A percentile compares a stretch with the other conserved stretches of the same genome.
These are phyloP conservation scores for Xenopus tropicalis DNA, from an alignment of 2,113 vertebrate genomes.

Conservation along the genomic window DNA sequence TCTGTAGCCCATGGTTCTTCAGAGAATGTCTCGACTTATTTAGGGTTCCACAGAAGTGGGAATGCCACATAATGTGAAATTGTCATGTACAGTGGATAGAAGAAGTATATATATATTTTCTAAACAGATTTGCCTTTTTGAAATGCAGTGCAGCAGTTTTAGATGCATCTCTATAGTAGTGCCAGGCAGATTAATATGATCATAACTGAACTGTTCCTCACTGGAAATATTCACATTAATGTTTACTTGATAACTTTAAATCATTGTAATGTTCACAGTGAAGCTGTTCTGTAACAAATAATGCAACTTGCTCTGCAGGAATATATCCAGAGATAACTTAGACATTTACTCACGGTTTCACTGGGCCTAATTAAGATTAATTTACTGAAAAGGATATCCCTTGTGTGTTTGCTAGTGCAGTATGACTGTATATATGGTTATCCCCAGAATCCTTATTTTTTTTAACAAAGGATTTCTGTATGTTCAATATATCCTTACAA, in stretches of 20 bases:
- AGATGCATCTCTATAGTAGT: slow-evolving; percentile 5
- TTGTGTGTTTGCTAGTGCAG: neutral
- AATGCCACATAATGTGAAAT: too few relatives aligned
- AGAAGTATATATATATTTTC: too few relatives aligned
- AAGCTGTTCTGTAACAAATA: slow-evolving; percentile 7
- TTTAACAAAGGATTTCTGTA: slow-evolving; percentile 14
- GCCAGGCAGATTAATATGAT: slow-evolving; percentile 15
- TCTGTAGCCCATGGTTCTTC: too few relatives aligned
- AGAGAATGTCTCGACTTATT: too few relatives aligned
- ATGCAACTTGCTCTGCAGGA: slow-evolving; percentile 2
- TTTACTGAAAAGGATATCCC: slow-evolving; percentile 48
- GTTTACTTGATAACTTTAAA: slow-evolving; percentile 19
- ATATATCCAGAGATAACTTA: slow-evolving; percentile 50
- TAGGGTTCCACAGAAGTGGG: too few relatives aligned
- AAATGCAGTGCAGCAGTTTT: neutral
- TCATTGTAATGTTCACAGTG: slow-evolving; percentile 21
- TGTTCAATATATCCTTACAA: slow-evolving; percentile 1
- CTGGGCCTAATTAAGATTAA: slow-evolving; percentile 55
- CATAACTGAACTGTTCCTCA: slow-evolving; percentile 7
- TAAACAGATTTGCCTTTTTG: neutral
- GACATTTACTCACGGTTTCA: slow-evolving; percentile 54
- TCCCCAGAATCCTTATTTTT: neutral
- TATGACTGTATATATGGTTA: slow-evolving; percentile 34
- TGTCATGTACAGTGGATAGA: too few relatives aligned
- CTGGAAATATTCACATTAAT: slow-evolving; percentile 28